These are phyloP conservation scores for Hylomyscus alleni DNA, from an alignment of 2,797 vertebrate genomes.

Conservation along the genomic window DNA sequence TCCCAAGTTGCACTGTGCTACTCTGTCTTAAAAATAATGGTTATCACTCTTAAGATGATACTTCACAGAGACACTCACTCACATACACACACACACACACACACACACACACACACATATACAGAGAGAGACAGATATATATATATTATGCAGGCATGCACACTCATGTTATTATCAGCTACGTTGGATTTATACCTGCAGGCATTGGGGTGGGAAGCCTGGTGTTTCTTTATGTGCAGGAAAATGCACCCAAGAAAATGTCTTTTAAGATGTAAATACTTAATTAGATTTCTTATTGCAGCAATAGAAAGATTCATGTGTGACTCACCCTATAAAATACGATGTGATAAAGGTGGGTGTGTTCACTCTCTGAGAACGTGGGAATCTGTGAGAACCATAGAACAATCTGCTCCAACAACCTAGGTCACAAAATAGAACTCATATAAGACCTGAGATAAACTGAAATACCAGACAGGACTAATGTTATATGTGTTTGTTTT, in stretches of 20 bases:
- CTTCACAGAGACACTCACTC: background rate
- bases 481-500: background rate
- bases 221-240: background rate
- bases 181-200: background rate
- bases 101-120: background rate
- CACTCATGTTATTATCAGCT: background rate
- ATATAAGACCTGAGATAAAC: background rate
- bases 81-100: too few species aligned
- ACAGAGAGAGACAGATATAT: too few species aligned
- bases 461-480: background rate
- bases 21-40: background rate
- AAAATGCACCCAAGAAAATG: background rate
- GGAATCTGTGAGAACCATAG: accelerated
- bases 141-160: background rate
- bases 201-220: background rate
- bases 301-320: background rate
- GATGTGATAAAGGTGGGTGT: background rate
- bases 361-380: background rate
- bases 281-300: background rate
- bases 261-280: background rate
- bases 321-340: background rate
- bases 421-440: background rate
- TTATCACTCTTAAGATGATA: too few species aligned
- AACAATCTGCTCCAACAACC: background rate
- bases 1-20: too few species aligned